These are phyloP conservation scores for Macroglossus sobrinus DNA, from an alignment of 2,113 vertebrate genomes.

Conservation along the genomic window DNA sequence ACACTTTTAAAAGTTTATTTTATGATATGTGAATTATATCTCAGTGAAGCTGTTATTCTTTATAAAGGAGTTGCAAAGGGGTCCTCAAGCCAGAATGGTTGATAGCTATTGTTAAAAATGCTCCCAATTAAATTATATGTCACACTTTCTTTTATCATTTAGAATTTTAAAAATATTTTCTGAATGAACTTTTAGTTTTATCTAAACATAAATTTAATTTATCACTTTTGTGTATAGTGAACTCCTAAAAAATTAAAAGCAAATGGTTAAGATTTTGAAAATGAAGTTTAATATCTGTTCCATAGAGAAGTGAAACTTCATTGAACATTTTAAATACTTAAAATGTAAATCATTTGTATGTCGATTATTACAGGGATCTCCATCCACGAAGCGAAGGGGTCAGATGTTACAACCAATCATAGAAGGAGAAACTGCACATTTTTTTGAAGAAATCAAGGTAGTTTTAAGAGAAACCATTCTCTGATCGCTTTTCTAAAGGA, in stretches of 20 bases:
- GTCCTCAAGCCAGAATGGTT: not conserved
- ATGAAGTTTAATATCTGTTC: not conserved
- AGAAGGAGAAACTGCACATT: conserved; percentile 97
- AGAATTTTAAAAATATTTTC: not conserved
- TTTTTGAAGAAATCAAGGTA: conserved; percentile 97
- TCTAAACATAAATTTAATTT: not conserved
- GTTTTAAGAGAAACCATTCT: conserved; percentile 34
- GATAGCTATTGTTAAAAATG: not conserved
- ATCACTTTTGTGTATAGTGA: not conserved
- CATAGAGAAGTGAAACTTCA: not conserved
- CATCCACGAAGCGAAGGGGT: conserved; percentile 93
- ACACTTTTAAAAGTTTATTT: not conserved
- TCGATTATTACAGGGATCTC: conserved; percentile 87
- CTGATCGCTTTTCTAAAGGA: not conserved
- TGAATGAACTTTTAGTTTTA: not conserved
- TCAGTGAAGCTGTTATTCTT: not conserved
- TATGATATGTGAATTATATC: not conserved
- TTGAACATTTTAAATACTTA: not conserved
- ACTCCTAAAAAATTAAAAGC: not conserved
- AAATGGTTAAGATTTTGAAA: conserved; percentile 12
- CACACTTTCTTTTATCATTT: not conserved
- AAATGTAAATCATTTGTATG: not conserved
- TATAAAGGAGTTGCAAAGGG: not conserved
- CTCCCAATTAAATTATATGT: not conserved
- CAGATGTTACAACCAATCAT: conserved; percentile 97